phyloP scores from a whole-genome alignment of 2,888 invertebrate species.

The Hypselothyrea guttata region DNA sequence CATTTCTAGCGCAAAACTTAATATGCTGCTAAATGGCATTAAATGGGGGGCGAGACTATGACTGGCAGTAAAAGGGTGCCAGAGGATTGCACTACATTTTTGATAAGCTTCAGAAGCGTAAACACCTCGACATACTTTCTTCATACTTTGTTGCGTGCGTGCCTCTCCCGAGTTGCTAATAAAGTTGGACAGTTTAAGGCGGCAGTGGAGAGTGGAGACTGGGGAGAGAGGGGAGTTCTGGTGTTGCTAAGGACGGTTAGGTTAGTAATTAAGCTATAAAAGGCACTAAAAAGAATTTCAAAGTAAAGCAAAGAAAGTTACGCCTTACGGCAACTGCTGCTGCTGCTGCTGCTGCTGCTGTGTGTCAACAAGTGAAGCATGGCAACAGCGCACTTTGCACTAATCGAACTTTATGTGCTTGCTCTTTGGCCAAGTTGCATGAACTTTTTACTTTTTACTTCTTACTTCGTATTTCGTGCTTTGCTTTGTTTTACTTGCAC shows the following conservation, averaged over 20 bases:
- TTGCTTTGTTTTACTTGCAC: constrained; percentile 14
- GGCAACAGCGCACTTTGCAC: constrained; percentile 53
- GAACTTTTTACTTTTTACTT: constrained; percentile 41
- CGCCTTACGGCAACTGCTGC: neutral
- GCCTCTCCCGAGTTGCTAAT: constrained; percentile 47
- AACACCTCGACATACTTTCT: constrained; percentile 64
- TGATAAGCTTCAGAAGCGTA: constrained; percentile 67
- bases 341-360: constrained; percentile 13
- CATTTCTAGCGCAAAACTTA: constrained; percentile 74
- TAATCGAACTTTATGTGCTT: constrained; percentile 66
- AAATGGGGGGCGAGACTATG: constrained; percentile 32
- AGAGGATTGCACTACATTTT: constrained; percentile 44
- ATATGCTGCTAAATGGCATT: constrained; percentile 77
- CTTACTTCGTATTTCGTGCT: constrained; percentile 17
- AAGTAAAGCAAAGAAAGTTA: neutral
- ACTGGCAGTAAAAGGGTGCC: constrained; percentile 15
- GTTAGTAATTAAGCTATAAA: constrained; percentile 55
- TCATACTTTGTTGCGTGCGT: constrained; percentile 56
- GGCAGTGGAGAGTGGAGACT: neutral
- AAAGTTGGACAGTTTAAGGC: constrained; percentile 59
- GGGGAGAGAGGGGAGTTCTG: too few species aligned
- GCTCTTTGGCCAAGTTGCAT: constrained; percentile 41
- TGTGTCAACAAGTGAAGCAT: constrained; percentile 50
- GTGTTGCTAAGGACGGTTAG: constrained; percentile 17
- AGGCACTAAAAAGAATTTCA: constrained; percentile 34